Percentiles rank a stretch among this genome's conserved stretches.
phyloP scores from a whole-genome alignment of 23 tunicate genomes.

The Diplosoma virens region DNA sequence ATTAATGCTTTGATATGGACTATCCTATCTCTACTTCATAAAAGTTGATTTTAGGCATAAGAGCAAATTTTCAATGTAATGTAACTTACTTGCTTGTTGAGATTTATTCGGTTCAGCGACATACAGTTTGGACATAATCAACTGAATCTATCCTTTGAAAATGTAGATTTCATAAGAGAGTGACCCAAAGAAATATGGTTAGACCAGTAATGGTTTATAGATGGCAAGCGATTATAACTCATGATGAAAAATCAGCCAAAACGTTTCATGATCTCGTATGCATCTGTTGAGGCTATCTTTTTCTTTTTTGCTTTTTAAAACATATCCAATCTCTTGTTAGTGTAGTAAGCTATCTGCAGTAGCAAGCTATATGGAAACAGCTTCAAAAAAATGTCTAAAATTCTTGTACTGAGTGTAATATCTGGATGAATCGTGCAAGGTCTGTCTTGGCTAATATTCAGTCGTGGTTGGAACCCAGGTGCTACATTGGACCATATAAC shows the following conservation, averaged over 20 bases:
- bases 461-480: conserved; percentile 22
- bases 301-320: no score
- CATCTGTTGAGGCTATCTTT: no score
- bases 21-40: conserved; percentile 25
- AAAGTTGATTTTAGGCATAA: conserved; percentile 37
- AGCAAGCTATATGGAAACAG: no score
- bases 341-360: no score
- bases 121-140: conserved; percentile 21
- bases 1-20: conserved; percentile 38
- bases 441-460: conserved; percentile 7
- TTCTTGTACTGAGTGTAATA: conserved; percentile 1
- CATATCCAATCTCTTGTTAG: no score
- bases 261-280: no score
- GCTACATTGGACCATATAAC: neutral
- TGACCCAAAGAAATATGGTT: conserved; percentile 1
- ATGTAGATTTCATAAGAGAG: conserved; percentile 21
- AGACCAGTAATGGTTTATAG: conserved; percentile 28
- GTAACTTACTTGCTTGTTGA: conserved; percentile 17
- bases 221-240: conserved; percentile 27
- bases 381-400: no score
- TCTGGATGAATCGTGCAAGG: conserved; percentile 29
- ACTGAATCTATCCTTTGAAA: conserved; percentile 26
- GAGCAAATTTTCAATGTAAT: conserved; percentile 29
- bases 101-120: conserved; percentile 15
- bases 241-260: neutral